Base-by-base conservation (phyloP, 92 coral and sea anemone genomes). In the Epizoanthus ramosus region DNA sequence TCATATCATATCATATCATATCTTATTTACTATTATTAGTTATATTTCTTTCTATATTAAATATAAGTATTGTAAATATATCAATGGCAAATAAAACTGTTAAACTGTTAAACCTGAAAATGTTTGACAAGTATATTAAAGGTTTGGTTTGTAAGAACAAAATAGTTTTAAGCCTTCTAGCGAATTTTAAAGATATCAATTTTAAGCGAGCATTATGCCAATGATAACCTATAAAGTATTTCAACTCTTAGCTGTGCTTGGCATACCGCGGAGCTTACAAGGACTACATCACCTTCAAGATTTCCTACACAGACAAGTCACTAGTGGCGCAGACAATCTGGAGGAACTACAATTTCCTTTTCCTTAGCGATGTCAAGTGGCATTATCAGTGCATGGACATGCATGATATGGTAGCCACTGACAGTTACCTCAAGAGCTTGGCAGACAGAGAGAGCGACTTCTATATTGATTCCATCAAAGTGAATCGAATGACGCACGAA, bases 241-340 rank as follows among this genome's bases (percentile, higher is more conserved):
- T 1, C 69, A 18, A 18, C 9, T 79, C 74, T 18, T 80, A 94
- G 98, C 83, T 94, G 6, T 94, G 98, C 68, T 92, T 92, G 64
- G 93, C 98, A 14, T 89, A 89, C 87, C 86, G 81, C 58, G 98
- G 98, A 22, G 63, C 39, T 21, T 68, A 59, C 65, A 80, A 80
- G 41, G 77, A 79, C 71, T 68, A 58, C 75, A 74, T 92, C 53
- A 83, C 71, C 63, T 86, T 83, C 80, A 74, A 65, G 61, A 79
- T 94, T 50, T 92, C 91, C 24, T 92, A 83, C 88, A 94, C 95
- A 19, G 94, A 94, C 79, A 89, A 63, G 43, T 75, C 85, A 7
- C 91, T 89, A 5, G 59, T 57, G 8, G 89, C 67, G 6, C 81
- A 28, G 45, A 59, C 47, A 83, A 74, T 73, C 25, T 89, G 89